Evolutionary conservation across 2,113 vertebrate species (phyloP), one percentile per base, ranked within the genome.

Genomic region (Cryptotis parvus): DNA sequence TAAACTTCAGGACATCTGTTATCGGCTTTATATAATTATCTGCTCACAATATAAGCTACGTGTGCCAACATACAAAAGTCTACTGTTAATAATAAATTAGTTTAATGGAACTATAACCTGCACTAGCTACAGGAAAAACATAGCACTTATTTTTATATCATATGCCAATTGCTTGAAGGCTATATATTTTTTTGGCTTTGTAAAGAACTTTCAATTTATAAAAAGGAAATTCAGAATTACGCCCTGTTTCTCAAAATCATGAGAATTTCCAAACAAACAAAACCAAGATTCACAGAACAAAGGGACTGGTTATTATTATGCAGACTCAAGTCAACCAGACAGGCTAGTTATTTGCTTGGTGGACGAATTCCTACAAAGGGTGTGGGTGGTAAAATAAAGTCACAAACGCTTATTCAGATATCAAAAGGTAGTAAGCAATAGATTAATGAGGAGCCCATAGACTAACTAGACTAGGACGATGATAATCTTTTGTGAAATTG

Each of bases 371-470:
- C 20, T 58, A 63, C 1, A 86, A 81, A 84, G 90, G 55, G 22
- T 22, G 93, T 75, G 16, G 84, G 35, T n/a, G n/a, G n/a, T 61
- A 55, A 87, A 90, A 90, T 73, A 84, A 58, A 95, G 31, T 78
- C 78, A 95, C 66, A 92, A 95, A 92, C n/a, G 94, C 9, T n/a
- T 49, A 85, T 65, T 94, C 72, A 93, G 65, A 91, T 76, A 81
- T 88, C 33, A 91, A 84, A n/a, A 26, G 77, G 73, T 31, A 95
- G 69, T n/a, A 77, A 69, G 89, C 3, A 78, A 9, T 49, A 85
- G 88, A n/a, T 76, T 35, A 91, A 83, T n/a, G 15, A 94, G 35
- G 74, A 72, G 69, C 89, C 74, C 72, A 89, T 24, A 84, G 82
- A 76, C 76, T 11, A 20, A 52, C 61, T 86, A 26, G 55, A 27